Evolutionary conservation across 2,888 invertebrate genomes (phyloP), one percentile per base, ranked within the genome.

Genomic region (Latheticus oryzae): DNA sequence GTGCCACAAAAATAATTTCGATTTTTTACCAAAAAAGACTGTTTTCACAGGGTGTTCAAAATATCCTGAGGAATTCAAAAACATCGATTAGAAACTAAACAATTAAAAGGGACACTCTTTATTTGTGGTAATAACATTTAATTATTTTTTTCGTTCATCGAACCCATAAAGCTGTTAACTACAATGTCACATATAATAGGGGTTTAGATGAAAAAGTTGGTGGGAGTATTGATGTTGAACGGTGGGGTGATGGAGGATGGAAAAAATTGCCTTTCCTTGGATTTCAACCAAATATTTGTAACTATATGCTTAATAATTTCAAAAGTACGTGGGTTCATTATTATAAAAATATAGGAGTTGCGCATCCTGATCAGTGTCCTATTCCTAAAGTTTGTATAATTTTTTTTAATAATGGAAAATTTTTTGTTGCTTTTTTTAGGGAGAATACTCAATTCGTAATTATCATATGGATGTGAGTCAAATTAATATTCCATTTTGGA

Each of bases 201-300:
- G 60, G 59, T 5, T 23, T 62, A 3, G 62, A 64, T 32, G 51
- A 55, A 17, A 53, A 59, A 11, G 26, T 61, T 23, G 64, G 62
- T 40, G 62, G 60, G 38, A 17, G 30, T 35, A 15, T 51, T 2
- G 12, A 3, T 5, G 24, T 54, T 8, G 60, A 52, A 8, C 58
- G 51, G 51, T 64, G 58, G 58, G 53, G 54, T 2, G 45, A 51
- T 17, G 58, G 58, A 5, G 63, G 63, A 4, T 65, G 63, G 65
- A 50, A 40, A 2, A 23, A 13, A 13, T 11, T 63, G 7, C 62
- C 63, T 2, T 63, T 60, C 21, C 11, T 63, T 17, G 57, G 60
- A 2, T 35, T 62, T n/a, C 50, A 63, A 8, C 43, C 58, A 7
- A 54, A 65, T 26, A 30, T 50, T 5, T 65, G 65, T 24, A 42